These are phyloP conservation scores for Oxycera nigricornis DNA, from an alignment of 2,888 invertebrate species.

Conservation along the genomic window DNA sequence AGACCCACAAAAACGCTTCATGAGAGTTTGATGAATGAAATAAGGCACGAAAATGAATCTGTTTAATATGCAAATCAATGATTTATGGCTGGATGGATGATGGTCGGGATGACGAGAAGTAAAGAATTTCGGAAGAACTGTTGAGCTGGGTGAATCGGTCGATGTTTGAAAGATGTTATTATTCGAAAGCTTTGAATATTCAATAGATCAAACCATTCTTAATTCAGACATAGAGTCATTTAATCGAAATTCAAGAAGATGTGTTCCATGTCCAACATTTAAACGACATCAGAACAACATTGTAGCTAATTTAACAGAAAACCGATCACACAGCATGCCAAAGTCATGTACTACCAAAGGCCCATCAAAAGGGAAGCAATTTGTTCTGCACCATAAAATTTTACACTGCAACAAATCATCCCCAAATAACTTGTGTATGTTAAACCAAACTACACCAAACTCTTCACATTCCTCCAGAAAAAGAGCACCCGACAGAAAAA, in stretches of 20 bases:
- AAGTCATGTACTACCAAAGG: too few species aligned
- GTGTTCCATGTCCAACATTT: too few species aligned
- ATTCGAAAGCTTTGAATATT: background rate
- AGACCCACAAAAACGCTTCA: too few species aligned
- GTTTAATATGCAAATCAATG: background rate
- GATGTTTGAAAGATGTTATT: background rate
- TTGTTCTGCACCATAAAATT: constrained; percentile 20
- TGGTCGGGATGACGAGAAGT: background rate
- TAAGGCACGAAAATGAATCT: background rate
- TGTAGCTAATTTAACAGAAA: background rate
- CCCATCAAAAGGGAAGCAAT: background rate
- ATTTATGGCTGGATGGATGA: background rate
- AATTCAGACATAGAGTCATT: background rate
- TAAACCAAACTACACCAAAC: background rate
- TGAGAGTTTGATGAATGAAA: background rate
- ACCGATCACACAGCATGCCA: background rate
- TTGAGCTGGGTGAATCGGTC: background rate
- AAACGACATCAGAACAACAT: background rate
- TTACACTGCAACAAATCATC: constrained; percentile 31
- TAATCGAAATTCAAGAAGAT: background rate
- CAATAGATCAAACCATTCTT: too few species aligned
- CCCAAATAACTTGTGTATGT: background rate
- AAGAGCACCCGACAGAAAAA: background rate
- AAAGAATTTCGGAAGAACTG: background rate
- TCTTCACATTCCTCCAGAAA: background rate